Conservation (phyloP, 2,797 vertebrate genomes). For the Pygocentrus nattereri region DNA sequence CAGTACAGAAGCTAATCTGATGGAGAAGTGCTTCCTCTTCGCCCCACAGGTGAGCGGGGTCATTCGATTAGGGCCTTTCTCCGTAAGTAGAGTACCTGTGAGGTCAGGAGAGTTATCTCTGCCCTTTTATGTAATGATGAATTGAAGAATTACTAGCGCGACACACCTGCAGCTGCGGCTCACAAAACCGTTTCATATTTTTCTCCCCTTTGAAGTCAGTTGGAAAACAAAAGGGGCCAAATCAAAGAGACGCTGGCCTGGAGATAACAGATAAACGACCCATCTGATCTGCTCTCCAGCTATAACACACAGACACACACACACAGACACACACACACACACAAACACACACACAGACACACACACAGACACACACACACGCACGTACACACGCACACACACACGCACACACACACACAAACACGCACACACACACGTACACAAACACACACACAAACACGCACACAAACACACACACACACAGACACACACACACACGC, state of each 20-base stretch:
- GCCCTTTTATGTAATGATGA: conserved; percentile 56
- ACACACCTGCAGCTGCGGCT: conserved; percentile 65
- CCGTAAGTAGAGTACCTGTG: not conserved
- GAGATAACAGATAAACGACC: conserved; percentile 62
- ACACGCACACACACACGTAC: not conserved
- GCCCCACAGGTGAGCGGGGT: not conserved
- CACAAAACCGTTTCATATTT: conserved; percentile 57
- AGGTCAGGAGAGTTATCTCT: conserved; percentile 15
- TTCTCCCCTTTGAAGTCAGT: conserved; percentile 56
- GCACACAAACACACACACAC: not conserved
- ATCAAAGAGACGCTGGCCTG: conserved; percentile 62
- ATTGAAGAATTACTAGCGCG: conserved; percentile 40
- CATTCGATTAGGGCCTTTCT: conserved; percentile 12
- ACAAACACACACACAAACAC: not conserved
- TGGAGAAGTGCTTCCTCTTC: too few relatives aligned
- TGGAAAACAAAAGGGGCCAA: conserved; percentile 56
- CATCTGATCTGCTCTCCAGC: conserved; percentile 55
- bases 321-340: conserved; percentile 21
- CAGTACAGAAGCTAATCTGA: not conserved
- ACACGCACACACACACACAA: not conserved
- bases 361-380: not conserved
- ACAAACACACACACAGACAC: conserved; percentile 27
- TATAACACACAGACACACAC: conserved; percentile 28
- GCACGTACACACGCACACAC: not conserved
- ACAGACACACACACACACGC: not conserved